Base-by-base conservation (phyloP, 2,888 invertebrate species). In the Linyphia triangularis region DNA sequence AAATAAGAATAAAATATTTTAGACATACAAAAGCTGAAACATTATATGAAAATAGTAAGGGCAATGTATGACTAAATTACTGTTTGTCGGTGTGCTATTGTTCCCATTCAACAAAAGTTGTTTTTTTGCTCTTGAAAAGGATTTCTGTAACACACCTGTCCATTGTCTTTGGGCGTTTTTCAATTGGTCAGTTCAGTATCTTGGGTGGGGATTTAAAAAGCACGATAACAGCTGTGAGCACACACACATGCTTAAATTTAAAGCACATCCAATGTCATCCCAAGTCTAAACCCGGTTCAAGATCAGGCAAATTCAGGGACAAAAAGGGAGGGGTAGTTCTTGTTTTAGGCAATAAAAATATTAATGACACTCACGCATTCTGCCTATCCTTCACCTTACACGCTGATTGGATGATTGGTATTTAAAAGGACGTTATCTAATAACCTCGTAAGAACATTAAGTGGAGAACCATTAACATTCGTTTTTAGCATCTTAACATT, bases 231-330 rank as follows among this genome's bases (percentile, higher is more conserved):
- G 22, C 43, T 70, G 43, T 40, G 37, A 7, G 37, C 37, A 28
- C 9, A 33, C 13, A 33, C 7, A 33, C 63, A 26, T 37, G 61
- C 75, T 77, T 77, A n/a, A 9, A 22, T 37, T 72, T n/a, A 19
- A 63, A 43, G 61, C n/a, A 51, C 51, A 30, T 85, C 78, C 78
- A 85, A 85, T 85, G 85, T 51, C 85, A 78, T 61, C 40, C 70
- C 5, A 33, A 19, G 30, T 61, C 28, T 61, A 19, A 61, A 57
- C 70, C n/a, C 40, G 67, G 81, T 88, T 88, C 86, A 88, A 81
- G 86, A 88, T 73, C 86, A 81, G 61, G 16, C n/a, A 40, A 59
- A 73, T 75, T 88, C 81, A 88, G 37, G 86, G 86, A 24, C 86
- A 72, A 37, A 40, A 33, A 70, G 75, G 78, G 85, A 69, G 72